Base-by-base conservation (phyloP, 2,797 vertebrate species). In the Hyperoplus immaculatus region DNA sequence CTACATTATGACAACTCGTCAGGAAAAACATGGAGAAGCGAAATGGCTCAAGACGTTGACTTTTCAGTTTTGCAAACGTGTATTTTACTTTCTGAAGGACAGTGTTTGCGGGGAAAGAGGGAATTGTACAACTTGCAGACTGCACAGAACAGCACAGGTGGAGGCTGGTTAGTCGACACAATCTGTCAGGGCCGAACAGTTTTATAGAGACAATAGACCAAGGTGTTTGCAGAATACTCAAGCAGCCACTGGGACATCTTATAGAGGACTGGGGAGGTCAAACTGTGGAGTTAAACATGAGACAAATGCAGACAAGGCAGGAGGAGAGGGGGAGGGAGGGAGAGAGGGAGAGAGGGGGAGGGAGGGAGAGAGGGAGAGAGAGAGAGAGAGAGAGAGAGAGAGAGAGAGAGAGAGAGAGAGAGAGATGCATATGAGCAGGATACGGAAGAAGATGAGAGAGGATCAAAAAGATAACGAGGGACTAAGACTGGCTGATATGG, bases 181-280 rank as follows among this genome's bases (percentile, higher is more conserved):
- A 64, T 79, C 77, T 80, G 81, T 87, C 87, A 77, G 80, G 67
- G 47, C 78, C 61, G 79, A 81, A 71, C 80, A 61, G 69, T 75
- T 89, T 92, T 77, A 82, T 56, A 75, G 71, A 82, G 65, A 58
- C 8, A 72, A 36, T 65, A 77, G 64, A 87, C 84, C 85, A 78
- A 80, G 81, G 15, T 77, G 87, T 87, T 86, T 81, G 87, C 82
- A 72, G 84, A 89, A 90, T 82, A 60, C 75, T 81, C 64, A 81
- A 86, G 49, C 80, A 80, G 78, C 75, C 71, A 6, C 45, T 73
- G 55, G 60, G 69, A 77, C 67, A 49, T 49, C 66, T 78, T 57
- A 69, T 7, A 39, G 36, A 74, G 9, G 71, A 83, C 45, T n/a
- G 45, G 38, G 29, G 87, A 83, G 89, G 84, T 91, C 81, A 89